Percentiles rank a stretch among this genome's conserved stretches.
These are phyloP conservation scores for Lepidurus couesii DNA, from an alignment of 1,140 invertebrate species.

Conservation along the genomic window DNA sequence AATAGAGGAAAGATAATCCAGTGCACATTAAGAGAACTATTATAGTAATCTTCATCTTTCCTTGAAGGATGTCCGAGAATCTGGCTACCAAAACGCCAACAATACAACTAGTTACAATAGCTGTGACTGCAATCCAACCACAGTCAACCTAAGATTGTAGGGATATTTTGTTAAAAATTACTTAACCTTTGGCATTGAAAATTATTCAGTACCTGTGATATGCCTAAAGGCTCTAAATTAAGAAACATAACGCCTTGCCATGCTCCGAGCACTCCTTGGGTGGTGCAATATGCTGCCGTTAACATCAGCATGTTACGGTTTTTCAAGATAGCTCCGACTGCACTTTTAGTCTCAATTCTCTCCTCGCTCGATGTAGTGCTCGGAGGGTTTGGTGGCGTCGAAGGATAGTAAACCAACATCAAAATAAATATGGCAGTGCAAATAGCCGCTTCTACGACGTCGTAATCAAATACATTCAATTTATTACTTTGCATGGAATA, in stretches of 20 bases:
- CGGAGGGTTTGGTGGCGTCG: neutral
- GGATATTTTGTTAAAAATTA: neutral
- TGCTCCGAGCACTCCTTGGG: constrained; percentile 45
- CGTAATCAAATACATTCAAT: neutral
- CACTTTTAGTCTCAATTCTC: neutral
- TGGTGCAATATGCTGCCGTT: constrained; percentile 44
- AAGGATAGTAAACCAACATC: neutral
- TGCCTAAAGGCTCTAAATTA: constrained; percentile 41
- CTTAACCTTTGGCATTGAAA: constrained; percentile 40
- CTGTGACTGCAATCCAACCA: constrained; percentile 44
- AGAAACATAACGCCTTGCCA: constrained; percentile 46
- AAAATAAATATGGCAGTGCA: neutral
- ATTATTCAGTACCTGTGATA: constrained; percentile 43
- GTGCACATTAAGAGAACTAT: constrained; percentile 41
- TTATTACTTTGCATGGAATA: too few species aligned
- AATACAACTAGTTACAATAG: constrained; percentile 42
- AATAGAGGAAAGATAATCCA: constrained; percentile 44
- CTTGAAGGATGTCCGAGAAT: constrained; percentile 43
- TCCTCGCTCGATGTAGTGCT: neutral
- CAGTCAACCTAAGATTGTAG: constrained; percentile 23
- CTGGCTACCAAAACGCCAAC: constrained; percentile 42
- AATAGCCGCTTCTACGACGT: neutral
- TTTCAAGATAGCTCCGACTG: constrained; percentile 38
- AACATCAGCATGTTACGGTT: constrained; percentile 46
- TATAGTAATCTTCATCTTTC: constrained; percentile 43